Conservation (phyloP, 1,140 invertebrate species). For the Calephelis virginiensis region DNA sequence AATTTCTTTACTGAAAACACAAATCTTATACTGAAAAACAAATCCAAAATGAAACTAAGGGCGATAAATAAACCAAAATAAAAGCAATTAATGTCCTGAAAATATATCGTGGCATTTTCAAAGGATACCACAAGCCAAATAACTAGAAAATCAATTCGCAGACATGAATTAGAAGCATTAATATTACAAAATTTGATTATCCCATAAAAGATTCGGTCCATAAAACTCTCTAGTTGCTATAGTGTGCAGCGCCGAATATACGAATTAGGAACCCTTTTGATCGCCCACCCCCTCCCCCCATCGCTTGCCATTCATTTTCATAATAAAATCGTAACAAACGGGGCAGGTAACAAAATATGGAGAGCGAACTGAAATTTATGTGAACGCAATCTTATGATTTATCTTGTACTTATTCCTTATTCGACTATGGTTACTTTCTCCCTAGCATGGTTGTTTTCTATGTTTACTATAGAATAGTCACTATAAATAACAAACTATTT, state of each 20-base stretch:
- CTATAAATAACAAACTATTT: too few relatives aligned
- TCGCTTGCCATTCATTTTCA: constrained; percentile 72
- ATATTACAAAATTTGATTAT: constrained; percentile 78
- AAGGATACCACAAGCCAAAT: constrained; percentile 30
- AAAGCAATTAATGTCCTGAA: background rate
- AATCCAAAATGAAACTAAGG: too few relatives aligned
- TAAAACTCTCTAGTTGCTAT: constrained; percentile 73
- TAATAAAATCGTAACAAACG: constrained; percentile 77
- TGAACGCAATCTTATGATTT: constrained; percentile 59
- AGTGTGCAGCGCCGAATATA: constrained; percentile 65
- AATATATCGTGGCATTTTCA: constrained; percentile 6
- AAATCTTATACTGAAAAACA: too few relatives aligned
- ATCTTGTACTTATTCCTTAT: constrained; percentile 48
- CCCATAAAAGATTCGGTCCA: constrained; percentile 74
- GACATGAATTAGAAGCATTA: constrained; percentile 65
- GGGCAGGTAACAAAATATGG: constrained; percentile 74
- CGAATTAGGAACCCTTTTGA: constrained; percentile 76
- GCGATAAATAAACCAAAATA: background rate
- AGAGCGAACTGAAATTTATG: constrained; percentile 66
- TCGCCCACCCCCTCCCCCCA: constrained; percentile 40
- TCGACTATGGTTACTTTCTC: background rate
- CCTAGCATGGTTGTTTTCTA: too few relatives aligned
- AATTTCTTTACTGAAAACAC: too few relatives aligned
- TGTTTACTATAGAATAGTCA: too few relatives aligned
- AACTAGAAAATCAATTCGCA: constrained; percentile 56